Evolutionary conservation across 2,113 vertebrate genomes (phyloP).

Genomic region (Epinephelus cyanopodus): DNA sequence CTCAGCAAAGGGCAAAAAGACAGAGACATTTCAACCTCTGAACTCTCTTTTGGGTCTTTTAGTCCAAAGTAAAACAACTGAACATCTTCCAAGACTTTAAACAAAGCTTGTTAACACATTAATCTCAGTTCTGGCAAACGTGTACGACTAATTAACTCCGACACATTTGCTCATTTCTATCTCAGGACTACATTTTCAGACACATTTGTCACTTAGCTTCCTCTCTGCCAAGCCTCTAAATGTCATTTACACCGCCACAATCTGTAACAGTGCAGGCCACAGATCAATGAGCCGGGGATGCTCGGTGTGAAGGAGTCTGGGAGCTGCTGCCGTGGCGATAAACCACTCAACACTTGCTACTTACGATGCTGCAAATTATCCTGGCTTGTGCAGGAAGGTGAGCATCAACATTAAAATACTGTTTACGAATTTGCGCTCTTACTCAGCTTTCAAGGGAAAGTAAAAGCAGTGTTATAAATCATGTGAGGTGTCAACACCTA

Average conservation of each 20-base stretch:
- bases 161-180: neutral
- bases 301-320: neutral
- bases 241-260: neutral
- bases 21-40: neutral
- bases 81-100: neutral
- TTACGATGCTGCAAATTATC: neutral
- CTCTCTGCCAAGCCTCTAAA: neutral
- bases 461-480: neutral
- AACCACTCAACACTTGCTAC: neutral
- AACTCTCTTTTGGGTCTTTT: neutral
- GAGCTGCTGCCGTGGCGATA: neutral
- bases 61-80: no score
- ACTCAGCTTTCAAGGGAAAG: neutral
- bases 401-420: slow-evolving; percentile 20
- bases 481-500: neutral
- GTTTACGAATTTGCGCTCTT: slow-evolving; percentile 22
- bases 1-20: neutral
- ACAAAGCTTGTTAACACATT: neutral
- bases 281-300: neutral
- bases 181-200: neutral
- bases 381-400: neutral
- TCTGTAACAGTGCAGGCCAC: neutral
- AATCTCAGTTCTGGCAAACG: neutral
- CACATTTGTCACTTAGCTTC: neutral
- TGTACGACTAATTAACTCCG: neutral